A percentile compares a stretch with the other conserved stretches of the same genome.
These are phyloP conservation scores for Stichopus chloronotus DNA, from an alignment of 35 echinoderm and acorn worm species.

Conservation along the genomic window DNA sequence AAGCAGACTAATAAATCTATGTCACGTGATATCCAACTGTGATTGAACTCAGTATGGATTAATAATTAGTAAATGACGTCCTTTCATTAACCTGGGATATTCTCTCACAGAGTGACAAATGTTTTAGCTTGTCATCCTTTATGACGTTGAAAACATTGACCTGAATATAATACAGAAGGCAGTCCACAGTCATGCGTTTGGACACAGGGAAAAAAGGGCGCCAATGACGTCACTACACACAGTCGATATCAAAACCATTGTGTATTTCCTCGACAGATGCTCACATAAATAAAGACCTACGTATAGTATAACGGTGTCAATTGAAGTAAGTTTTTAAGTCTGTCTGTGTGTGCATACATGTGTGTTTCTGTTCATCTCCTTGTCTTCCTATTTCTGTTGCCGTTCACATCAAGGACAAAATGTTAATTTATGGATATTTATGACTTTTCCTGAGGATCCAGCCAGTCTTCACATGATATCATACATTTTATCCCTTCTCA, in stretches of 20 bases:
- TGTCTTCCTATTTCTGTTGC: too few relatives aligned
- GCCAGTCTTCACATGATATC: too few relatives aligned
- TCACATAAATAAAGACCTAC: background rate
- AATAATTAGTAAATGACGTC: background rate
- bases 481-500: too few relatives aligned
- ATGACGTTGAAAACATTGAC: background rate
- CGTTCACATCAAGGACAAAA: too few relatives aligned
- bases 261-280: background rate
- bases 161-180: background rate
- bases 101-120: background rate
- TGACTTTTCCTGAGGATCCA: too few relatives aligned
- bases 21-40: constrained; percentile 1
- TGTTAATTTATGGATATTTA: too few relatives aligned
- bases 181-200: background rate
- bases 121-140: background rate
- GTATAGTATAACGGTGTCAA: too few relatives aligned
- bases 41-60: constrained; percentile 21
- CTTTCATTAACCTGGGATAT: background rate
- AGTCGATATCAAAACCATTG: background rate
- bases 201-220: background rate
- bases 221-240: background rate
- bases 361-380: too few relatives aligned
- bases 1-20: background rate
- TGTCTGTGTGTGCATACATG: too few relatives aligned
- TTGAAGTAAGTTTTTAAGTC: too few relatives aligned